Conservation (phyloP, 2,113 vertebrate species). For the Labeo catla region DNA sequence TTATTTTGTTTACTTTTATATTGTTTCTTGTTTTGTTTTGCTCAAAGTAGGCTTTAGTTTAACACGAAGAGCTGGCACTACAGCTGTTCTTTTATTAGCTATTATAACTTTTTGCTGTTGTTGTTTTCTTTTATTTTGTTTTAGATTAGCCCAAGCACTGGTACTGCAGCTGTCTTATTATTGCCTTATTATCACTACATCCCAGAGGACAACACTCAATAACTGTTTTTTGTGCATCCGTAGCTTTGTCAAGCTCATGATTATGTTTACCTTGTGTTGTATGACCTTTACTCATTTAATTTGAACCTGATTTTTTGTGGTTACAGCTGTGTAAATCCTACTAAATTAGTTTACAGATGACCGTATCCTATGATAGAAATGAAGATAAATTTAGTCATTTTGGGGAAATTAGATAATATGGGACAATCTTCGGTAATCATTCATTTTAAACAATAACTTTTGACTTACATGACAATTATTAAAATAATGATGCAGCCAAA, state of each 20-base stretch:
- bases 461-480: background rate
- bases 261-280: background rate
- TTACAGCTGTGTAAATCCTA: background rate
- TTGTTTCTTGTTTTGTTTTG: background rate
- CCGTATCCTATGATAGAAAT: background rate
- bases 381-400: background rate
- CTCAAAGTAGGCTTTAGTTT: background rate
- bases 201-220: background rate
- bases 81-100: background rate
- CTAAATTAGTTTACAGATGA: conserved; percentile 8
- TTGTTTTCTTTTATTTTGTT: background rate
- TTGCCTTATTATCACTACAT: background rate
- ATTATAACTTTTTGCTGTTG: too few species aligned
- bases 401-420: background rate
- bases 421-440: background rate
- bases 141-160: background rate
- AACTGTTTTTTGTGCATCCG: background rate
- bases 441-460: background rate
- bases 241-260: background rate
- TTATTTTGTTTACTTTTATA: background rate
- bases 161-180: background rate
- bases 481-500: conserved; percentile 29
- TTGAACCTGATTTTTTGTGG: background rate
- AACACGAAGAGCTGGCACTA: background rate
- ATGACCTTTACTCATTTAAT: background rate